Evolutionary conservation across 2,797 vertebrate genomes (phyloP), one percentile per base, ranked within the genome.

Genomic region (Odontamblyopus rebecca): DNA sequence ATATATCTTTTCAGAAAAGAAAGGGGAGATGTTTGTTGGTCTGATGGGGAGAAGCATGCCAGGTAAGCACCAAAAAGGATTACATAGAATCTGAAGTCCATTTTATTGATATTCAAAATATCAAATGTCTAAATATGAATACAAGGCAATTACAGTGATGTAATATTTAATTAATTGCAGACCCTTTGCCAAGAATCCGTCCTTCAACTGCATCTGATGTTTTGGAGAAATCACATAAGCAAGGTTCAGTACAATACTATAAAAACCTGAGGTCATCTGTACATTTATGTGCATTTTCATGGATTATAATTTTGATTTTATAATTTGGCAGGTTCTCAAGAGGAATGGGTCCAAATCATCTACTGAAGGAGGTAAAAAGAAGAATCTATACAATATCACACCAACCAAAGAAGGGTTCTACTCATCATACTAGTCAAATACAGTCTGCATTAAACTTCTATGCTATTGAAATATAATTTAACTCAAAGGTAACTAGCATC

Each of bases 21-120:
- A 91, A 79, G 87, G 88, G 32, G 90, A 88, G 51, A 75, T 18
- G 61, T 92, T 91, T 74, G 90, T 92, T 61, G 90, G 91, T 35
- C 90, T 94, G 50, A 93, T 93, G 92, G 91, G 91, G 35, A 87
- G 87, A 70, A 93, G 92, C 70, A 64, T 89, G 62, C 85, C 89
- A 57, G 87, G 94, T 94, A 72, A 85, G 79, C 56, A 68, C 32
- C 61, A 70, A 76, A 50, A 13, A 32, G 63, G 6, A 60, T 15
- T 5, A 51, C 2, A 67, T 16, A 82, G 86, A 88, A 86, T 85
- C 80, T 86, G 71, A 86, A 86, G 74, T 78, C 83, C 79, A 75
- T 78, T 88, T 87, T 91, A 88, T 88, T 90, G 73, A 86, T 86
- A 86, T 83, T 83, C 77, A 84, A 88, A 76, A 88, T 87, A 86